Percentiles rank a stretch among this genome's conserved stretches.
phyloP scores from a whole-genome alignment of 2,797 vertebrate genomes.

The Melanotaenia trifasciata region DNA sequence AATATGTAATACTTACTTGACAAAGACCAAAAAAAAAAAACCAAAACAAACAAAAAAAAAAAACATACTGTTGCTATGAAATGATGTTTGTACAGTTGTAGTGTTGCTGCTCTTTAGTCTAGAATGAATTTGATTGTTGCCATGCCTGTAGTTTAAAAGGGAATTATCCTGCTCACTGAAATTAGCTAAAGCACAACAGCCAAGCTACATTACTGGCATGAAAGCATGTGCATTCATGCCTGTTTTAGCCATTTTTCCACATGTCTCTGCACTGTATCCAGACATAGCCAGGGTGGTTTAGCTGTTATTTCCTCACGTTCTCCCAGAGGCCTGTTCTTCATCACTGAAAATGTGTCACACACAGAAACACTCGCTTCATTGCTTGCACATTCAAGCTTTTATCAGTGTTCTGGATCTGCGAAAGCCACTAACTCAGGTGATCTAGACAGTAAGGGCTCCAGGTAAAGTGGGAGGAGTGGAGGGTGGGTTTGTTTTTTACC shows the following conservation, averaged over 20 bases:
- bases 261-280: constrained; percentile 66
- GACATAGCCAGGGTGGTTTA: constrained; percentile 50
- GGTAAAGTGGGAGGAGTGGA: constrained; percentile 44
- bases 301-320: constrained; percentile 68
- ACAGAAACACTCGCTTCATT: constrained; percentile 31
- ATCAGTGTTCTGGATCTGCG: constrained; percentile 45
- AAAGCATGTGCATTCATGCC: constrained; percentile 44
- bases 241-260: constrained; percentile 65
- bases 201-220: constrained; percentile 66
- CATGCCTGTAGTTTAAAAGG: constrained; percentile 39
- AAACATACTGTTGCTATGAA: neutral
- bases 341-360: constrained; percentile 57
- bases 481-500: constrained; percentile 44
- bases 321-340: constrained; percentile 68
- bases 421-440: constrained; percentile 67
- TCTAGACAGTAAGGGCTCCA: constrained; percentile 64
- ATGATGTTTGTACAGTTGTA: constrained; percentile 31
- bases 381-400: constrained; percentile 30
- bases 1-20: neutral
- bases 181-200: constrained; percentile 70
- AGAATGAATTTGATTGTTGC: constrained; percentile 31
- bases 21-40: neutral
- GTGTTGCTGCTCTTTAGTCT: constrained; percentile 24
- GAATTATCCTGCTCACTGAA: constrained; percentile 68
- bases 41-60: neutral